These are phyloP conservation scores for Thymelicus lineola DNA, from an alignment of 2,888 invertebrate genomes.

Conservation along the genomic window DNA sequence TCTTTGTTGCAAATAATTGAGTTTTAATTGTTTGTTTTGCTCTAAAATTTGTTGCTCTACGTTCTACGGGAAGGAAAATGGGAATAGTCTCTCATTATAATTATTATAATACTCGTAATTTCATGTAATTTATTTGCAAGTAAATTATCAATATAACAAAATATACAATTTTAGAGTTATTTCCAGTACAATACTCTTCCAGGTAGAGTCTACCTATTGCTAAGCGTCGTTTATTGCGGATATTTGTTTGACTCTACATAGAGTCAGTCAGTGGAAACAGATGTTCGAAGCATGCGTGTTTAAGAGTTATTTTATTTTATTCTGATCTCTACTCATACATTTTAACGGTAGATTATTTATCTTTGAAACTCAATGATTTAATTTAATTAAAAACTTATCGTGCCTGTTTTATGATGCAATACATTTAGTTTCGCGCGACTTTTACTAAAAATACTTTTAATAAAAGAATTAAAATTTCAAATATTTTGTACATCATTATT, in stretches of 20 bases:
- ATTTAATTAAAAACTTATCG: too few relatives aligned
- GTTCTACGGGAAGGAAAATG: background rate
- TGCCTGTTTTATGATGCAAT: too few relatives aligned
- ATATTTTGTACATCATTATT: too few relatives aligned
- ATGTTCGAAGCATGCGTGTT: slow-evolving; percentile 28
- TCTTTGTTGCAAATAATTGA: slow-evolving; percentile 3
- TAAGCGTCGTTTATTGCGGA: slow-evolving; percentile 17
- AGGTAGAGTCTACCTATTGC: background rate
- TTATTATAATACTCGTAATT: background rate
- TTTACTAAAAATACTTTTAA: too few relatives aligned
- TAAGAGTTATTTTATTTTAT: slow-evolving; percentile 30
- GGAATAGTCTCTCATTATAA: background rate
- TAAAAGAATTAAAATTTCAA: too few relatives aligned
- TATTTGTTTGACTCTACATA: slow-evolving; percentile 29
- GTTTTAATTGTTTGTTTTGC: background rate
- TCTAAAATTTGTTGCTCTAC: background rate
- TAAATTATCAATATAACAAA: background rate
- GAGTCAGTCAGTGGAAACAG: slow-evolving; percentile 32
- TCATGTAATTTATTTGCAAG: background rate
- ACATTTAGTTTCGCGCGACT: too few relatives aligned
- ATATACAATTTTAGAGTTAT: background rate
- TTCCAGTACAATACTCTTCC: background rate
- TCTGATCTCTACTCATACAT: background rate
- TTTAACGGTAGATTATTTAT: background rate
- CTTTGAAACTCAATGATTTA: background rate